Percentiles rank a stretch among this genome's conserved stretches.
These are phyloP conservation scores for Plebejus melissa DNA, from an alignment of 2,888 invertebrate species.

Conservation along the genomic window DNA sequence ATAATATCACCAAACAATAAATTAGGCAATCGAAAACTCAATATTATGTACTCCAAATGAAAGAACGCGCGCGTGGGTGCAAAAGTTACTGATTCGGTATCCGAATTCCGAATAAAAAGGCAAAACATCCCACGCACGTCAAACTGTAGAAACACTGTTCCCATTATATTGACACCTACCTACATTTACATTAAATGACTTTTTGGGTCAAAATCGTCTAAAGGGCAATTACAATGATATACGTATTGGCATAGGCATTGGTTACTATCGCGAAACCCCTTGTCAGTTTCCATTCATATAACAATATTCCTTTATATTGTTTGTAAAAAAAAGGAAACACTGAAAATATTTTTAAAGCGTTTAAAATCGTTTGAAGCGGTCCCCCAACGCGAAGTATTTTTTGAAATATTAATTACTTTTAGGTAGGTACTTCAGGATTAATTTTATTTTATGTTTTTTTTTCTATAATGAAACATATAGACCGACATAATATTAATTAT, in stretches of 20 bases:
- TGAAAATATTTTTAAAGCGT: too few relatives aligned
- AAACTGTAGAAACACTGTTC: neutral
- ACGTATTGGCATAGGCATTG: neutral
- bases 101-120: neutral
- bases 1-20: neutral
- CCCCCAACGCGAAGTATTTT: too few relatives aligned
- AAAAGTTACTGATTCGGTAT: neutral
- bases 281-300: neutral
- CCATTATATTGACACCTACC: neutral
- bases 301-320: too few relatives aligned
- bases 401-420: too few relatives aligned
- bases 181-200: neutral
- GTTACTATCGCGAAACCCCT: neutral
- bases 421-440: too few relatives aligned
- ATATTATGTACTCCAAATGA: neutral
- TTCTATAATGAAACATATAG: too few relatives aligned
- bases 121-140: neutral
- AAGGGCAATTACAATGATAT: neutral
- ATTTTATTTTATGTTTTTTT: too few relatives aligned
- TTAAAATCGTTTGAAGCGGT: too few relatives aligned
- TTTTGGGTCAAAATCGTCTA: neutral
- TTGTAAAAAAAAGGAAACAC: too few relatives aligned
- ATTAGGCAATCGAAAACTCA: neutral
- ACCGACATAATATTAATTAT: too few relatives aligned
- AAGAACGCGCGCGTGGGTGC: neutral